Percentiles rank a stretch among this genome's conserved stretches.
Evolutionary conservation across 2,113 vertebrate species (phyloP).

Genomic region (Geothlypis trichas): DNA sequence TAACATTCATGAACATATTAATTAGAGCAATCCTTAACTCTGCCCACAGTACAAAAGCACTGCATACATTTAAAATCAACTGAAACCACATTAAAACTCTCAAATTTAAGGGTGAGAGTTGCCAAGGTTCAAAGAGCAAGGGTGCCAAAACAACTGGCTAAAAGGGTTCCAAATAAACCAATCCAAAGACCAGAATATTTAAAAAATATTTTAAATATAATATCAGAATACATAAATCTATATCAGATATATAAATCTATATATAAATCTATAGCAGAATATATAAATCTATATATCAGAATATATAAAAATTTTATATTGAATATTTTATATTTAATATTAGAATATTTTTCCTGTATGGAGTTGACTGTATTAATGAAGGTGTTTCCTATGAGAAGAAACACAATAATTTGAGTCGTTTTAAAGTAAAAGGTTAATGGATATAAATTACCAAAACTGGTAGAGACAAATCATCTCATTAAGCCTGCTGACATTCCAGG

Average conservation of each 20-base stretch:
- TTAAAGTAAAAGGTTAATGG: neutral
- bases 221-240: neutral
- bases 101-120: neutral
- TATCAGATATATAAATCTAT: neutral
- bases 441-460: neutral
- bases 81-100: neutral
- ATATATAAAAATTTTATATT: neutral
- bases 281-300: too few relatives aligned
- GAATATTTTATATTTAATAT: neutral
- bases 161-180: neutral
- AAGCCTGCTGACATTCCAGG: neutral
- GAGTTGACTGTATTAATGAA: neutral
- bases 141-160: neutral
- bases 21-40: neutral
- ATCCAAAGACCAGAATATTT: neutral
- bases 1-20: neutral
- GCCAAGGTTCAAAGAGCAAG: neutral
- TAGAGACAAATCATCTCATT: conserved; percentile 16
- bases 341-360: neutral
- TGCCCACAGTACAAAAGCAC: neutral
- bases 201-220: neutral
- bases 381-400: neutral
- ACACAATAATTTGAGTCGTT: neutral
- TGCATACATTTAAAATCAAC: neutral
- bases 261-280: neutral